Conservation (phyloP, 2,797 vertebrate species). For the Chiloscyllium punctatum region DNA sequence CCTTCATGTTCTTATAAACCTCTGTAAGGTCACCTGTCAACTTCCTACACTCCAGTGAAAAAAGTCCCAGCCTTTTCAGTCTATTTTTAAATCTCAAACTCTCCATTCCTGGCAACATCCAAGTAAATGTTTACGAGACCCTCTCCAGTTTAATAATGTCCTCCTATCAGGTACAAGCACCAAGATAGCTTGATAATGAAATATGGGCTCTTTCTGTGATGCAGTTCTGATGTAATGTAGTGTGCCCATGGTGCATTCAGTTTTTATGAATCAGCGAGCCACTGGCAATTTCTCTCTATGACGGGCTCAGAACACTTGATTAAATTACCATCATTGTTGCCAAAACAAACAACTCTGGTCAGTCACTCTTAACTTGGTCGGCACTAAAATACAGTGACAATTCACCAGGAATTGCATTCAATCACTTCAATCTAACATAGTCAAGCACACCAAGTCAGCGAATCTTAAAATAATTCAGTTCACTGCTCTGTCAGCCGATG, state of each 20-base stretch:
- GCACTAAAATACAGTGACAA: background rate
- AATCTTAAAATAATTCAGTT: background rate
- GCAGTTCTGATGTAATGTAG: background rate
- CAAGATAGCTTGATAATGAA: background rate
- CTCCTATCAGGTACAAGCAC: no score
- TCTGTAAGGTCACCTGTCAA: no score
- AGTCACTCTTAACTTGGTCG: background rate
- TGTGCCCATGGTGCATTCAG: background rate
- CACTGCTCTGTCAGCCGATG: background rate
- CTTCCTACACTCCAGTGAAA: no score
- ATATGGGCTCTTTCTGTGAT: background rate
- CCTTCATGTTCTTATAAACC: no score
- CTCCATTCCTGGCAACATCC: no score
- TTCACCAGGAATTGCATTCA: background rate
- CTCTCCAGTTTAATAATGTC: no score
- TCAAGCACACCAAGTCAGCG: no score
- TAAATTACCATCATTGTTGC: background rate
- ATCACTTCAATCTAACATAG: background rate
- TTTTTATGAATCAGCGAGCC: background rate
- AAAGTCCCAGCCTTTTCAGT: no score
- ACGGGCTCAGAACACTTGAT: background rate
- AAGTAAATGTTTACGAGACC: no score
- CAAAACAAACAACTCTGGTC: background rate
- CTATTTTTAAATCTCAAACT: no score
- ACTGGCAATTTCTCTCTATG: background rate